These are phyloP conservation scores for Dasysyrphus tricinctus DNA, from an alignment of 2,888 invertebrate species.

Conservation along the genomic window DNA sequence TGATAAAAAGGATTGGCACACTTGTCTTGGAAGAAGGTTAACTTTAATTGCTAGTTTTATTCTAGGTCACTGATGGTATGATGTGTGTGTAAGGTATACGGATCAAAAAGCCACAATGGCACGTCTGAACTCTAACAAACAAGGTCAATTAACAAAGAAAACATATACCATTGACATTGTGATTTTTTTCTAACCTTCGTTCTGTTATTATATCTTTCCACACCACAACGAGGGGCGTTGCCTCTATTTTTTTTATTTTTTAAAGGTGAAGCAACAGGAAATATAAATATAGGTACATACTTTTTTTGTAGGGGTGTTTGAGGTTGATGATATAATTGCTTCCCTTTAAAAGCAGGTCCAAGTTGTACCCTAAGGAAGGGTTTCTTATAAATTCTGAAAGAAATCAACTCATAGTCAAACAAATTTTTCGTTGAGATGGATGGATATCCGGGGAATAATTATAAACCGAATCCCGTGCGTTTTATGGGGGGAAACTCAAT, in stretches of 20 bases:
- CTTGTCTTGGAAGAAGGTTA: conserved; percentile 47
- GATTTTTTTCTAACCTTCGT: conserved; percentile 19
- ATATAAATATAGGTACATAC: background rate
- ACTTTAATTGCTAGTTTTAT: conserved; percentile 53
- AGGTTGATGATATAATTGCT: background rate
- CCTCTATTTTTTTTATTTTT: background rate
- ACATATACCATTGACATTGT: conserved; percentile 62
- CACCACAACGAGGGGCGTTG: background rate
- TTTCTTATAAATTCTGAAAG: background rate
- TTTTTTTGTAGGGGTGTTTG: background rate
- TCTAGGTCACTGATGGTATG: conserved; percentile 26
- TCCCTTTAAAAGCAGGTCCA: background rate
- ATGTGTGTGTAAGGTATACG: background rate
- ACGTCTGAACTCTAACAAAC: conserved; percentile 66
- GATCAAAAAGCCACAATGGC: conserved; percentile 51
- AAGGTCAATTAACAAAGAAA: conserved; percentile 56
- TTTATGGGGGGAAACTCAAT: too few relatives aligned
- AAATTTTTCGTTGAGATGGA: background rate
- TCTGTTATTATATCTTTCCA: conserved; percentile 7
- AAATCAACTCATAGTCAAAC: background rate
- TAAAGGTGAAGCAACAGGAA: conserved; percentile 55
- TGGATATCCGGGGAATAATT: too few relatives aligned
- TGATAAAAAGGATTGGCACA: conserved; percentile 27
- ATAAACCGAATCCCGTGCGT: too few relatives aligned
- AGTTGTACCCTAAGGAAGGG: background rate